These are phyloP conservation scores for Alviniconcha strummeri DNA, from an alignment of 2,888 invertebrate genomes.

Conservation along the genomic window DNA sequence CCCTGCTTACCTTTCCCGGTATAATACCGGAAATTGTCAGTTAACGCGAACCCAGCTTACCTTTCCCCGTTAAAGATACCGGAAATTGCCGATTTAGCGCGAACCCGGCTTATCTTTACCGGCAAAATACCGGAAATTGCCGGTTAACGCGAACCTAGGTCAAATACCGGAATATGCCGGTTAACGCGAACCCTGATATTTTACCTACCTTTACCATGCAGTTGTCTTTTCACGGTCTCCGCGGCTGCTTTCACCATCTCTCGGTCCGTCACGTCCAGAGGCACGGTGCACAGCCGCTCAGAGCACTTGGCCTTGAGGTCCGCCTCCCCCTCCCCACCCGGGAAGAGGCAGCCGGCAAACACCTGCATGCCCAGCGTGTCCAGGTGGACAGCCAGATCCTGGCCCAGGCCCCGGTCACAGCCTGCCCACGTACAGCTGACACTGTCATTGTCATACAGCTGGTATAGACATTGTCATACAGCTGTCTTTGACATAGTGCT, in stretches of 20 bases:
- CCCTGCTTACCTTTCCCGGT: too few relatives aligned
- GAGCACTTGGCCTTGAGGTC: conserved; percentile 51
- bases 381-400: conserved; percentile 55
- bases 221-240: conserved; percentile 42
- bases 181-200: too few relatives aligned
- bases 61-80: too few relatives aligned
- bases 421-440: conserved; percentile 44
- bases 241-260: conserved; percentile 51
- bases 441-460: too few relatives aligned
- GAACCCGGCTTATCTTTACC: too few relatives aligned
- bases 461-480: too few relatives aligned
- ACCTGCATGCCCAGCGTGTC: conserved; percentile 62
- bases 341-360: conserved; percentile 62
- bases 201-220: conserved; percentile 51
- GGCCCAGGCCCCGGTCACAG: conserved; percentile 66
- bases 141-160: too few relatives aligned
- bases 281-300: conserved; percentile 50
- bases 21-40: too few relatives aligned
- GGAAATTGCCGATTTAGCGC: too few relatives aligned
- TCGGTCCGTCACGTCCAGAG: conserved; percentile 60
- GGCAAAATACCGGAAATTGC: too few relatives aligned
- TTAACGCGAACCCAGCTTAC: too few relatives aligned
- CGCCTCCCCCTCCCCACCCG: conserved; percentile 50
- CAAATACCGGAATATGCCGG: too few relatives aligned
- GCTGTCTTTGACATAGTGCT: not conserved